A percentile compares a stretch with the other conserved stretches of the same genome.
These are phyloP conservation scores for Varecia variegata DNA, from an alignment of 2,797 vertebrate genomes.

Conservation along the genomic window DNA sequence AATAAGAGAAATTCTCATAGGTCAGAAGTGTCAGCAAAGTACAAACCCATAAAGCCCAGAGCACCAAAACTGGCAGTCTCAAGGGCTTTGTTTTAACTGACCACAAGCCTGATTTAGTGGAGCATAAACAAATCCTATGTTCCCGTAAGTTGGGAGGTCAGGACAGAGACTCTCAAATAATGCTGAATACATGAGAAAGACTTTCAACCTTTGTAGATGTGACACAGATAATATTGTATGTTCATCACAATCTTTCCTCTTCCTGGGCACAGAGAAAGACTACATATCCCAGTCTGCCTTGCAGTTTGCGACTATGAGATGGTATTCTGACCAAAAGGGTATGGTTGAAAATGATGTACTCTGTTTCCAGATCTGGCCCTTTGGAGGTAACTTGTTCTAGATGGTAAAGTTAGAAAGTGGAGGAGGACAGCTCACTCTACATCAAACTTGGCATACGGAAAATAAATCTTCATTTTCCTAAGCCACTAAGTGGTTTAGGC, in stretches of 20 bases:
- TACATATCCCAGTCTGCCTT: not conserved
- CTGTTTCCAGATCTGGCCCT: not conserved
- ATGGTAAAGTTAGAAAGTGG: not conserved
- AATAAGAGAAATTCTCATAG: slow-evolving; percentile 29
- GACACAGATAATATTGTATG: not conserved
- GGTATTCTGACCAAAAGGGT: not conserved
- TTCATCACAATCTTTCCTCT: not conserved
- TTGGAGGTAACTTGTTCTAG: slow-evolving; percentile 12
- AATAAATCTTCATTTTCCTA: slow-evolving; percentile 27
- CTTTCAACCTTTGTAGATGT: not conserved
- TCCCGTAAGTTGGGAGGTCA: not conserved
- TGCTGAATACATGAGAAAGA: not conserved
- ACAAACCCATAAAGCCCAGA: slow-evolving; percentile 14
- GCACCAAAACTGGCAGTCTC: not conserved
- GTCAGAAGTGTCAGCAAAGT: not conserved
- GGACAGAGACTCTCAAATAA: not conserved
- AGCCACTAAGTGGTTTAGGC: not conserved
- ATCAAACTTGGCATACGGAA: not conserved
- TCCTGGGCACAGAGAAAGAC: not conserved
- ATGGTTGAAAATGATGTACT: not conserved
- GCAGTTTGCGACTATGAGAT: not conserved
- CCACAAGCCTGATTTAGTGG: not conserved
- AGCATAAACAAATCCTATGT: not conserved
- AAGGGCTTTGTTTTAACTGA: not conserved
- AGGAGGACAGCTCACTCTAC: not conserved